phyloP scores from a whole-genome alignment of 2,888 invertebrate species.

The Lampropteryx suffumata region DNA sequence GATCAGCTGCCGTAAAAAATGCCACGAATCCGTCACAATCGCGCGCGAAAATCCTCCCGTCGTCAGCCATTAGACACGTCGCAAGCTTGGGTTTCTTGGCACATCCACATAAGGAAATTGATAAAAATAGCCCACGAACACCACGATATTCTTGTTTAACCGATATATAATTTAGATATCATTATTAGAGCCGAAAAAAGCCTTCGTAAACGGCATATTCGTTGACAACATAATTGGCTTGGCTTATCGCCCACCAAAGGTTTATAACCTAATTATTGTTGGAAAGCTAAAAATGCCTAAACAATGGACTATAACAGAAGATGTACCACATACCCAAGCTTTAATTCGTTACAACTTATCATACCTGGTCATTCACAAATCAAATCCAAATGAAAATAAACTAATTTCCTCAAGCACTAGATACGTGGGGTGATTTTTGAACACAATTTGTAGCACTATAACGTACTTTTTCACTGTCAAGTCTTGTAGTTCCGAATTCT shows the following conservation, averaged over 20 bases:
- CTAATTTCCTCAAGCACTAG: constrained; percentile 48
- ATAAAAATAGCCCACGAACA: constrained; percentile 71
- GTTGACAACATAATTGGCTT: constrained; percentile 68
- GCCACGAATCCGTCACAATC: constrained; percentile 82
- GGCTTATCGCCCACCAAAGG: constrained; percentile 74
- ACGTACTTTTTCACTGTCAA: constrained; percentile 46
- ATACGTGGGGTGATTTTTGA: constrained; percentile 27
- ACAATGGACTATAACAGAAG: constrained; percentile 31
- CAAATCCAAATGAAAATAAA: constrained; percentile 60
- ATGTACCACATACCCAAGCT: constrained; percentile 42
- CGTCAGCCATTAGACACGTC: constrained; percentile 83
- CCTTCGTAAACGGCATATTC: constrained; percentile 46
- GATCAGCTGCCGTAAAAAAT: constrained; percentile 77
- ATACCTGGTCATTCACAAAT: constrained; percentile 81
- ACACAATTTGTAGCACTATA: constrained; percentile 47
- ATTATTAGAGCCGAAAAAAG: constrained; percentile 41
- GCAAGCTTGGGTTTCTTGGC: constrained; percentile 77
- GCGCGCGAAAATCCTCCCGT: constrained; percentile 80
- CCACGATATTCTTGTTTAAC: constrained; percentile 50
- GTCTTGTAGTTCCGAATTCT: constrained; percentile 49
- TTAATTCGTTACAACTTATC: constrained; percentile 44
- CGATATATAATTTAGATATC: constrained; percentile 45
- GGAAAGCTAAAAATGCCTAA: constrained; percentile 42
- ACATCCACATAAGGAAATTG: constrained; percentile 78
- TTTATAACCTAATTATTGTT: constrained; percentile 75